These are phyloP conservation scores for Megathymus violae DNA, from an alignment of 1,140 invertebrate genomes.

Conservation along the genomic window DNA sequence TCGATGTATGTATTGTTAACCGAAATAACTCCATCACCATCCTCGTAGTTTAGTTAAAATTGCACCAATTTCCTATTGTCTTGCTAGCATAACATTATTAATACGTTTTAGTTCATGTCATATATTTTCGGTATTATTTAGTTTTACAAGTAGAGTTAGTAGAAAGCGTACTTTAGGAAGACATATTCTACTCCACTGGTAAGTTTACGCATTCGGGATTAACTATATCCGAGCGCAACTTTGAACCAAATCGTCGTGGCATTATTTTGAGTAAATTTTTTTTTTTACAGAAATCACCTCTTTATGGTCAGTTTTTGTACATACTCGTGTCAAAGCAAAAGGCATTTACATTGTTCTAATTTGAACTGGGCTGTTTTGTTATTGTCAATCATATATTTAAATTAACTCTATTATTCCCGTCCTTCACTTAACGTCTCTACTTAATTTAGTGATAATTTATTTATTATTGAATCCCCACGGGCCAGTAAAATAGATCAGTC, in stretches of 20 bases:
- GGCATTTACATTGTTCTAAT: constrained; percentile 69
- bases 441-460: constrained; percentile 81
- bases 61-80: constrained; percentile 31
- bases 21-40: constrained; percentile 6
- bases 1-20: constrained; percentile 21
- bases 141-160: constrained; percentile 36
- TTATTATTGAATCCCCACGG: constrained; percentile 72
- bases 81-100: constrained; percentile 30
- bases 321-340: constrained; percentile 58
- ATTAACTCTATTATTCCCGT: constrained; percentile 70
- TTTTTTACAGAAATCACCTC: constrained; percentile 65
- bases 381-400: constrained; percentile 62
- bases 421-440: constrained; percentile 78
- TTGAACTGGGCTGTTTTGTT: constrained; percentile 65
- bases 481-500: constrained; percentile 78
- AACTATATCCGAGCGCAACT: constrained; percentile 32
- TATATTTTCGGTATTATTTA: constrained; percentile 45
- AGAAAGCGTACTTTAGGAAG: constrained; percentile 46
- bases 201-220: constrained; percentile 49
- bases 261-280: constrained; percentile 62
- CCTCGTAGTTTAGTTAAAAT: constrained; percentile 16
- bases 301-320: constrained; percentile 73
- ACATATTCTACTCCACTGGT: constrained; percentile 41
- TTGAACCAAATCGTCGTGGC: constrained; percentile 62
- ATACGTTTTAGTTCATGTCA: constrained; percentile 5